Conservation (phyloP, 2,797 vertebrate genomes). For the Enteromius unitaeniatus region DNA sequence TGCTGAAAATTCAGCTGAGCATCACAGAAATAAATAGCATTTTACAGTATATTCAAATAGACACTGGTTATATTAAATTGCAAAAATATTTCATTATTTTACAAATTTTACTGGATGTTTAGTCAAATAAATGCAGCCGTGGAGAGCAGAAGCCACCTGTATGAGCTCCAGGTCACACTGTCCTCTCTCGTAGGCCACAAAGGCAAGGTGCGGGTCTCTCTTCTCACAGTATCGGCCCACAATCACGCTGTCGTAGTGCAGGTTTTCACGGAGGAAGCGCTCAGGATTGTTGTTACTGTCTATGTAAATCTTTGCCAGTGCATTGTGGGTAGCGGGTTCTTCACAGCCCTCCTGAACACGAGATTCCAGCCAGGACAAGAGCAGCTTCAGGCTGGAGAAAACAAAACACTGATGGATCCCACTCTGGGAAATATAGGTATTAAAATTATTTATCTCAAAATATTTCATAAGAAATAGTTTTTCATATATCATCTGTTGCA, state of each 20-base stretch:
- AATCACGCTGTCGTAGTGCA: constrained; percentile 87
- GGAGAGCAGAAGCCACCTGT: constrained; percentile 19
- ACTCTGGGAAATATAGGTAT: neutral
- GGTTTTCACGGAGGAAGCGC: constrained; percentile 89
- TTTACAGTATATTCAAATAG: neutral
- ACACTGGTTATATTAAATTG: neutral
- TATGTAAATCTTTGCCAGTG: constrained; percentile 93
- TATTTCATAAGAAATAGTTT: neutral
- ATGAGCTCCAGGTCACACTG: constrained; percentile 92
- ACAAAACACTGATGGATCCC: constrained; percentile 29
- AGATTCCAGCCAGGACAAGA: constrained; percentile 91
- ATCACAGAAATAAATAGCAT: neutral
- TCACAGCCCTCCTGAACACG: constrained; percentile 90
- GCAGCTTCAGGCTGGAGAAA: constrained; percentile 83
- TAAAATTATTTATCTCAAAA: neutral
- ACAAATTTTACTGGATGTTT: neutral
- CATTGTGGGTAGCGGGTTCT: constrained; percentile 92
- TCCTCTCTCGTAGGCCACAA: constrained; percentile 89
- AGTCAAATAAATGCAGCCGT: neutral
- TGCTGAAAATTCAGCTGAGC: neutral
- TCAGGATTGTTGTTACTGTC: constrained; percentile 93
- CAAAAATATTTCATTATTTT: neutral
- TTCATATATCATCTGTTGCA: no score
- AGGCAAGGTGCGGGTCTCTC: constrained; percentile 92
- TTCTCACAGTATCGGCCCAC: constrained; percentile 94